phyloP scores from a whole-genome alignment of 2,797 vertebrate species.

The Falco novaeseelandiae region DNA sequence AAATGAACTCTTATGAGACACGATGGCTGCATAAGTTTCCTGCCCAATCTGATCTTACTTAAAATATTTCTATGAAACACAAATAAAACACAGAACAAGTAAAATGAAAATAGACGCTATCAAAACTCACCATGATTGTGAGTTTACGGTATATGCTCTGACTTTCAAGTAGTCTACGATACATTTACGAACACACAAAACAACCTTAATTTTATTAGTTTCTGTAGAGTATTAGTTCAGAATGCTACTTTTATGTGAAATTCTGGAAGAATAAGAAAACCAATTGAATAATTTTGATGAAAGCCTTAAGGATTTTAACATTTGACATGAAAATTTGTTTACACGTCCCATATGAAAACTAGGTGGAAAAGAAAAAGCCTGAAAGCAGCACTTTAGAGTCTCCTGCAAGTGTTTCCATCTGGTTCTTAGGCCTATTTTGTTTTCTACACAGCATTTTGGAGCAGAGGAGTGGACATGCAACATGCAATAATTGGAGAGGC shows the following conservation, averaged over 20 bases:
- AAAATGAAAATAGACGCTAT: background rate
- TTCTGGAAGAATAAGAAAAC: background rate
- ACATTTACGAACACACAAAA: background rate
- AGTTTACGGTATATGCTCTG: background rate
- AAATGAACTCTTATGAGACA: background rate
- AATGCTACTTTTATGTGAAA: background rate
- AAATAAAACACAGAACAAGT: background rate
- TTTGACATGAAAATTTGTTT: conserved; percentile 3
- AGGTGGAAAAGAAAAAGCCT: background rate
- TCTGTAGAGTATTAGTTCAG: background rate
- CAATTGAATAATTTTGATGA: background rate
- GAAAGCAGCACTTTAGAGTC: conserved; percentile 26
- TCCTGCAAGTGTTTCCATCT: background rate
- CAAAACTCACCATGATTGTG: background rate
- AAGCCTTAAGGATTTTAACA: background rate
- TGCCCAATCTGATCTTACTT: background rate
- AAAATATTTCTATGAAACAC: background rate
- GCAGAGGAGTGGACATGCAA: conserved; percentile 9
- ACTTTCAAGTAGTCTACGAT: background rate
- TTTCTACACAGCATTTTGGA: background rate
- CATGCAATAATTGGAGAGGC: background rate
- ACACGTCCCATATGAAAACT: background rate
- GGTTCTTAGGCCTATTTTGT: background rate
- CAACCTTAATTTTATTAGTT: background rate
- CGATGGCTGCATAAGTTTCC: background rate